These are phyloP conservation scores for Machimus rusticus DNA, from an alignment of 2,888 invertebrate species.

Conservation along the genomic window DNA sequence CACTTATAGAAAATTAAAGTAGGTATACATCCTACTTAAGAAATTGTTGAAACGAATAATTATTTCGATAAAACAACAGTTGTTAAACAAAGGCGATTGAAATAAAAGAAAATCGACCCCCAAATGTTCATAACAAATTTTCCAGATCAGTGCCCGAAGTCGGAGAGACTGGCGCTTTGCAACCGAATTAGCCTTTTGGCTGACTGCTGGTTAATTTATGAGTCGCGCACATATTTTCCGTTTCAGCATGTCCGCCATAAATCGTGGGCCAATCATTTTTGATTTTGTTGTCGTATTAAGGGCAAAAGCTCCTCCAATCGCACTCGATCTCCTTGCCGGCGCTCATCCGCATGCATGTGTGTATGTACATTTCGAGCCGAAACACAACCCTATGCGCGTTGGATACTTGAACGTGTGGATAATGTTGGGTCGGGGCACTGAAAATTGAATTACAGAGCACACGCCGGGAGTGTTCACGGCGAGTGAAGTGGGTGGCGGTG, in stretches of 20 bases:
- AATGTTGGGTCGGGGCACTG: slow-evolving; percentile 31
- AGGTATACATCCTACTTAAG: too few species aligned
- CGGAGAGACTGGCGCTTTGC: not conserved
- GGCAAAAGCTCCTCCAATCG: not conserved
- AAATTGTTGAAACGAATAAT: not conserved
- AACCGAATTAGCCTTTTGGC: slow-evolving; percentile 24
- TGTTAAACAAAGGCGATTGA: not conserved
- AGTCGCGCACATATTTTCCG: slow-evolving; percentile 33
- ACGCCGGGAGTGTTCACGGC: not conserved
- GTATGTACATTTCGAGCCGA: not conserved
- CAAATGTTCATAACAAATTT: not conserved
- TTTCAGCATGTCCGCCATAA: slow-evolving; percentile 43
- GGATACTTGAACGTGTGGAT: slow-evolving; percentile 27
- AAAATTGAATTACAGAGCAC: slow-evolving; percentile 38
- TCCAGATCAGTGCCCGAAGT: not conserved
- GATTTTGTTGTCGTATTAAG: slow-evolving; percentile 30
- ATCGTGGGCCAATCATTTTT: slow-evolving; percentile 43
- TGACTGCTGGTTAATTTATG: slow-evolving; percentile 33
- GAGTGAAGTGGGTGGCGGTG: not conserved
- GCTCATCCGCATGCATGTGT: slow-evolving; percentile 5
- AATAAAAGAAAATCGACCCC: not conserved
- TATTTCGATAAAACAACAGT: not conserved
- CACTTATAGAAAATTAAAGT: too few species aligned
- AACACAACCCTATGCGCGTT: not conserved
- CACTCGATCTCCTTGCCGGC: not conserved